Evolutionary conservation across 2,797 vertebrate genomes (phyloP).

Genomic region (Echeneis naucrates): DNA sequence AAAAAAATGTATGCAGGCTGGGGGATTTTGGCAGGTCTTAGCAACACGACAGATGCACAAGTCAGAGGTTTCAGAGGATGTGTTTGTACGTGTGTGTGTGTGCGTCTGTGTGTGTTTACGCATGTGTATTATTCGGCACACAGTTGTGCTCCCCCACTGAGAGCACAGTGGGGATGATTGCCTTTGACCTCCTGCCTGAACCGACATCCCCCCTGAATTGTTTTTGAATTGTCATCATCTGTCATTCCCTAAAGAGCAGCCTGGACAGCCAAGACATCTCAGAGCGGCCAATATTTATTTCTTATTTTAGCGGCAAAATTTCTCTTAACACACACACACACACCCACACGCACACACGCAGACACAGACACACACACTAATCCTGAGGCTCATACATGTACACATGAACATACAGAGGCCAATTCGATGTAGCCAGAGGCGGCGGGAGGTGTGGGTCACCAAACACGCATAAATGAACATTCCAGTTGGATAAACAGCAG

Average conservation of each 20-base stretch:
- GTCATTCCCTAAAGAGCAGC: slow-evolving; percentile 74
- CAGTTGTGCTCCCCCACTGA: slow-evolving; percentile 64
- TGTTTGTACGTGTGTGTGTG: slow-evolving; percentile 31
- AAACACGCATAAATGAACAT: slow-evolving; percentile 76
- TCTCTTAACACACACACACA: slow-evolving; percentile 26
- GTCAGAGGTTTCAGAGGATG: slow-evolving; percentile 68
- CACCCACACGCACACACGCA: slow-evolving; percentile 15
- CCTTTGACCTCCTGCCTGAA: slow-evolving; percentile 80
- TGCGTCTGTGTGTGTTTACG: slow-evolving; percentile 46
- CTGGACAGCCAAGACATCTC: slow-evolving; percentile 49
- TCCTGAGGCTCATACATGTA: slow-evolving; percentile 1
- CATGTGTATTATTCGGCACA: slow-evolving; percentile 68
- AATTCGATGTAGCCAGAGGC: slow-evolving; percentile 66
- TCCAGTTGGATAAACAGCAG: slow-evolving; percentile 81
- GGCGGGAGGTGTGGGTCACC: slow-evolving; percentile 60
- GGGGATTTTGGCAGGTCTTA: slow-evolving; percentile 67
- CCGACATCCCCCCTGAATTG: slow-evolving; percentile 78
- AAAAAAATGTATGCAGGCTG: slow-evolving; percentile 56
- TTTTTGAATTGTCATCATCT: slow-evolving; percentile 82
- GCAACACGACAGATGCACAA: slow-evolving; percentile 71
- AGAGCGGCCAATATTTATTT: slow-evolving; percentile 63
- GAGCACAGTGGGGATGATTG: slow-evolving; percentile 76
- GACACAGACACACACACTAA: slow-evolving; percentile 12
- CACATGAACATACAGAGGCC: slow-evolving; percentile 35
- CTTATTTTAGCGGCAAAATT: slow-evolving; percentile 67